Percentiles rank a stretch among this genome's conserved stretches.
Conservation (phyloP, 1,140 invertebrate genomes). For the Leptinotarsa texana region DNA sequence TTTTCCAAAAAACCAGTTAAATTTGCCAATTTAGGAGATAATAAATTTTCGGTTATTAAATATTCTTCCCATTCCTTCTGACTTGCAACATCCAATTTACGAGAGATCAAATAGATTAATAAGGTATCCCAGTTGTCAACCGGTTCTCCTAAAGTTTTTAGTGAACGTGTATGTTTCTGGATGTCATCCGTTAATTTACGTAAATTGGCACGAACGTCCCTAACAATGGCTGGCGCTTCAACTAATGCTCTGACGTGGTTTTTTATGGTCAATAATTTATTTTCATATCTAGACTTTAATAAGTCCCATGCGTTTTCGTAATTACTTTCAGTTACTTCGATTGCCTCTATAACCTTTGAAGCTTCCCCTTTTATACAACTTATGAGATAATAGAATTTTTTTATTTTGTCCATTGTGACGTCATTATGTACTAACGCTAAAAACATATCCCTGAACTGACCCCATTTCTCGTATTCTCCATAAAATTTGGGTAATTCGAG, state of each 20-base stretch:
- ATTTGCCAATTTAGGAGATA: neutral
- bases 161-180: slow-evolving; percentile 31
- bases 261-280: slow-evolving; percentile 2
- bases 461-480: slow-evolving; percentile 24
- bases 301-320: slow-evolving; percentile 21
- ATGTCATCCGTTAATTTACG: slow-evolving; percentile 31
- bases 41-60: neutral
- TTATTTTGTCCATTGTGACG: slow-evolving; percentile 2
- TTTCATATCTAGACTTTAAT: slow-evolving; percentile 19
- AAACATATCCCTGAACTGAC: slow-evolving; percentile 23
- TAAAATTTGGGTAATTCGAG: slow-evolving; percentile 27
- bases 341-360: slow-evolving; percentile 9
- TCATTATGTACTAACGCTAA: slow-evolving; percentile 15
- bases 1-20: slow-evolving; percentile 21
- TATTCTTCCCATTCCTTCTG: slow-evolving; percentile 39
- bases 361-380: slow-evolving; percentile 13
- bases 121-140: slow-evolving; percentile 36
- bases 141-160: slow-evolving; percentile 37
- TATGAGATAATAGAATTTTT: slow-evolving; percentile 24
- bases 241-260: slow-evolving; percentile 7
- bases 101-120: slow-evolving; percentile 31
- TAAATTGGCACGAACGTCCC: slow-evolving; percentile 30
- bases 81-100: slow-evolving; percentile 33
- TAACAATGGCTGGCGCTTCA: slow-evolving; percentile 28
- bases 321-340: slow-evolving; percentile 17